phyloP scores from a whole-genome alignment of 2,888 invertebrate species.

The Pseudococcus viburni region DNA sequence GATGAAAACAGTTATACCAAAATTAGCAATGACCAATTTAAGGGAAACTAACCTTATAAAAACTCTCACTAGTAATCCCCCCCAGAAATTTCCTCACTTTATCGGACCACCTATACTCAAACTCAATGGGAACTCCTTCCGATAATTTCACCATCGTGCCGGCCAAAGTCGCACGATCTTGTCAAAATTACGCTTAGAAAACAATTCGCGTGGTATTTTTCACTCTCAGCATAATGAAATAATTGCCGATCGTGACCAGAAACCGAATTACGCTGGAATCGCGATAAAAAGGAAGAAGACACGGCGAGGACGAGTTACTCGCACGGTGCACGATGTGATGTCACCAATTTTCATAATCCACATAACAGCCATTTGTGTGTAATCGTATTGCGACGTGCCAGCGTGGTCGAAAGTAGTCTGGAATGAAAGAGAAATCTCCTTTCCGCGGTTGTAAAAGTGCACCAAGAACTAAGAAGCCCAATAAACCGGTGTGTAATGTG shows the following conservation, averaged over 20 bases:
- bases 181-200: not conserved
- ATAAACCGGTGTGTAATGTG: conserved; percentile 58
- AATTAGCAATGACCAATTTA: too few species aligned
- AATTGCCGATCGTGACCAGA: conserved; percentile 15
- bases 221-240: not conserved
- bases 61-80: too few species aligned
- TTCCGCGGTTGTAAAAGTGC: conserved; percentile 66
- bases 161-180: not conserved
- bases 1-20: too few species aligned
- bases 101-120: too few species aligned
- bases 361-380: conserved; percentile 35
- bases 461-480: conserved; percentile 61
- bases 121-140: too few species aligned
- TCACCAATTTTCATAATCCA: conserved; percentile 56
- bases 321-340: not conserved
- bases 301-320: not conserved
- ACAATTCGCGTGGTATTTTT: conserved; percentile 1
- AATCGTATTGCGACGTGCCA: conserved; percentile 50
- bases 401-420: conserved; percentile 63
- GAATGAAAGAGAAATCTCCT: conserved; percentile 64
- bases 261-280: not conserved
- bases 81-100: too few species aligned
- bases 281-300: conserved; percentile 40
- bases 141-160: too few species aligned
- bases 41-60: too few species aligned